Evolutionary conservation across 2,797 vertebrate species (phyloP).

Genomic region (Scarus forsteni): DNA sequence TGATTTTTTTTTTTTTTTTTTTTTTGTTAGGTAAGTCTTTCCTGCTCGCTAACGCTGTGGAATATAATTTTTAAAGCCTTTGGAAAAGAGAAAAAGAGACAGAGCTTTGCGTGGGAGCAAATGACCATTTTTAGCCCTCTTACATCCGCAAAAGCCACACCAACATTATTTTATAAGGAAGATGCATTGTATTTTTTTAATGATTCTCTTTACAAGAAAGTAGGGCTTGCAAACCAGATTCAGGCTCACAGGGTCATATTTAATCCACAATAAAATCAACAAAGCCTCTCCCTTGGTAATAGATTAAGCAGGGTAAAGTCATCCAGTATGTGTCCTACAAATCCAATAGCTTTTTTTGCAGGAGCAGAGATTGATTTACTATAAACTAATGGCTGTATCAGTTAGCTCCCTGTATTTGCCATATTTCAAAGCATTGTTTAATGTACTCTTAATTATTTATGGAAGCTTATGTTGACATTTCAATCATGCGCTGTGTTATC

Average conservation of each 20-base stretch:
- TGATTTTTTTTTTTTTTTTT: constrained; percentile 21
- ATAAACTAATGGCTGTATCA: not conserved
- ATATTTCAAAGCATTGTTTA: no score
- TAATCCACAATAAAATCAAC: not conserved
- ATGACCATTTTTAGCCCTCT: not conserved
- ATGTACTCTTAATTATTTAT: no score
- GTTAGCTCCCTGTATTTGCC: not conserved
- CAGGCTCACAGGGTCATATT: not conserved
- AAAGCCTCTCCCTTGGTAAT: not conserved
- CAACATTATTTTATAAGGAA: not conserved
- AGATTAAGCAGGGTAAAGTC: not conserved
- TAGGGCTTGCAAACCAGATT: not conserved
- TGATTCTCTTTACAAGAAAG: not conserved
- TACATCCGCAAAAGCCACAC: not conserved
- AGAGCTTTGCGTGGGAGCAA: not conserved
- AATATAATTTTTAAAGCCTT: not conserved
- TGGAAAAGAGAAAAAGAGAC: constrained; percentile 6
- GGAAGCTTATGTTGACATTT: no score
- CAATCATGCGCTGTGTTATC: no score
- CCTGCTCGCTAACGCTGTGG: not conserved
- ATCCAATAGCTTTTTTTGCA: not conserved
- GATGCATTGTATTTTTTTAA: constrained; percentile 3
- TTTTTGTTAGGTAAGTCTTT: constrained; percentile 6
- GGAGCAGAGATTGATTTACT: not conserved
- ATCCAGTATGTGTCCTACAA: not conserved